Conservation (phyloP, 2,113 vertebrate species). For the Stercorarius parasiticus region DNA sequence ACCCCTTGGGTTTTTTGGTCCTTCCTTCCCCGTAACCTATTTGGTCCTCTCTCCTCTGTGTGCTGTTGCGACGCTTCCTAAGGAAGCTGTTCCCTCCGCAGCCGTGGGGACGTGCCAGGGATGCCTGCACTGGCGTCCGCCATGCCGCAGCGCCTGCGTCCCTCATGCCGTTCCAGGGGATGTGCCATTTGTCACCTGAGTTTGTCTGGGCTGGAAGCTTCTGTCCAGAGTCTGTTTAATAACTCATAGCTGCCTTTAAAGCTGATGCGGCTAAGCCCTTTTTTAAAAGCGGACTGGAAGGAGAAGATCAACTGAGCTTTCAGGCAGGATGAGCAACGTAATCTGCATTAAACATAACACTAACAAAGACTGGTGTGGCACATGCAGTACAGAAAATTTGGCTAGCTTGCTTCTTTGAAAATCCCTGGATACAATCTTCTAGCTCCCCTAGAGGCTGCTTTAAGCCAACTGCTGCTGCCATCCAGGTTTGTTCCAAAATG, state of each 20-base stretch:
- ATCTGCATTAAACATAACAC: background rate
- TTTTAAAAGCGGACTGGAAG: background rate
- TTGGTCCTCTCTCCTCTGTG: background rate
- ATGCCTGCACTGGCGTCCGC: background rate
- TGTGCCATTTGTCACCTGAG: background rate
- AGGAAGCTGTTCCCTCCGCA: background rate
- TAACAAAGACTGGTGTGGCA: background rate
- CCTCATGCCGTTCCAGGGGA: background rate
- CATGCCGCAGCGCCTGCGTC: rapidly evolving
- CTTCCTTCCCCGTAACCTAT: background rate
- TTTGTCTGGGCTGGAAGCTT: background rate
- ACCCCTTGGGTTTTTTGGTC: background rate
- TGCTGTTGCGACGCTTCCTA: background rate
- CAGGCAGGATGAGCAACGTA: background rate
- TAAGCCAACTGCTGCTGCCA: background rate
- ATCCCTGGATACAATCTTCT: constrained; percentile 10
- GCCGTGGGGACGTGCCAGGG: background rate
- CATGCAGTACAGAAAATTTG: background rate
- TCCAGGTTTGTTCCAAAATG: background rate
- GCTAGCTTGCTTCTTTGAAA: background rate
- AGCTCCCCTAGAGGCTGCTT: constrained; percentile 51
- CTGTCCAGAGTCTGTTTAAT: background rate
- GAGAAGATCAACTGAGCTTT: background rate
- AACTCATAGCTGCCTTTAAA: background rate
- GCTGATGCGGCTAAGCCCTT: background rate